Base-by-base conservation (phyloP, 2,888 invertebrate species). In the Mechanitis messenoides region DNA sequence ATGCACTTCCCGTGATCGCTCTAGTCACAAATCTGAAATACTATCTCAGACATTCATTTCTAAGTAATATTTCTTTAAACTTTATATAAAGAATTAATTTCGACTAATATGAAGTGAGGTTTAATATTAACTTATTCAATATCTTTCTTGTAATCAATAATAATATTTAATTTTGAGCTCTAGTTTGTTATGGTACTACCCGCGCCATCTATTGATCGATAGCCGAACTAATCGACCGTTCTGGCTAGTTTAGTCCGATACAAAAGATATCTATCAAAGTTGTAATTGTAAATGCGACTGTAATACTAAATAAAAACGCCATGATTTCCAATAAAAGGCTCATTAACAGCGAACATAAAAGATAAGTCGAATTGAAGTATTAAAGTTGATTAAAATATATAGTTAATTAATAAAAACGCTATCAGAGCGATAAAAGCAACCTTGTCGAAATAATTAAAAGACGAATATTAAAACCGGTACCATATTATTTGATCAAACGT, bases 191-290 rank as follows among this genome's bases (percentile, higher is more conserved):
- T 70, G 65, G 56, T 62, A 79, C 78, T 33, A 3, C 59, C 78
- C 69, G 58, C 81, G 88, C 87, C 89, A 88, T 86, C 89, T 88
- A 65, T 77, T 66, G 80, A 64, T 73, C 69, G 76, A 75, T 89
- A 88, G 89, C 87, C 50, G 76, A 77, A 86, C 79, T 75, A 67
- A 6, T n/a, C 45, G 12, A 59, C 33, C 53, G 50, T 46, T 46
- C 42, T 42, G 7, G 28, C 55, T 20, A 12, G 46, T 53, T 20
- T 9, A 5, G 50, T 31, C 31, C 50, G 9, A 50, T 31, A 50
- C 31, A 50, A 12, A 28, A 47, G 6, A 28, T 47, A 47, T 28
- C 20, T 28, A 20, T 20, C 20, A 20, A 35, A 35, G 4, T 35
- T 31, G 31, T 7, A 31, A 50, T 4, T 50, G 9, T 7, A 50